These are phyloP conservation scores for Lissonota sp. DNA, from an alignment of 2,888 invertebrate species.

Conservation along the genomic window DNA sequence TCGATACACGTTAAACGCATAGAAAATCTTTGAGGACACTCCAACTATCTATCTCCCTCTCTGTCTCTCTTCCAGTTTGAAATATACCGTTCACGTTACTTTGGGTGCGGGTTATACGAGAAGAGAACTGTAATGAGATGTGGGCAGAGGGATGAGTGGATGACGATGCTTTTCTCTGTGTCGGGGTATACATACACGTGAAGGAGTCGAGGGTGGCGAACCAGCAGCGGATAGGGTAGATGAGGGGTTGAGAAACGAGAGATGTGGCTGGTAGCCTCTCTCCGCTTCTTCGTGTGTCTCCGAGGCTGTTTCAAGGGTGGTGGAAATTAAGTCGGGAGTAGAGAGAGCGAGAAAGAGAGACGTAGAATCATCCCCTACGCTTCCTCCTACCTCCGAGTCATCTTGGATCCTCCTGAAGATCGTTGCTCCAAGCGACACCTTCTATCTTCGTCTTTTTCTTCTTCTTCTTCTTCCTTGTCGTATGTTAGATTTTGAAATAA, in stretches of 20 bases:
- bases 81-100: slow-evolving; percentile 28
- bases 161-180: slow-evolving; percentile 26
- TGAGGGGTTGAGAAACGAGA: slow-evolving; percentile 23
- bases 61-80: neutral
- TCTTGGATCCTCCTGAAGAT: slow-evolving; percentile 47
- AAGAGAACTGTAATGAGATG: slow-evolving; percentile 41
- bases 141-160: slow-evolving; percentile 24
- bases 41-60: neutral
- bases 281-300: slow-evolving; percentile 51
- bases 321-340: slow-evolving; percentile 79
- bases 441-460: slow-evolving; percentile 71
- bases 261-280: slow-evolving; percentile 20
- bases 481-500: slow-evolving; percentile 81
- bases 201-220: slow-evolving; percentile 28
- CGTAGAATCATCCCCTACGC: slow-evolving; percentile 67
- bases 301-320: slow-evolving; percentile 68
- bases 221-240: slow-evolving; percentile 7
- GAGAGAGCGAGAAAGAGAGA: slow-evolving; percentile 22
- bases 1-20: slow-evolving; percentile 42
- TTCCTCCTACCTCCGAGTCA: slow-evolving; percentile 45
- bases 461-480: slow-evolving; percentile 62
- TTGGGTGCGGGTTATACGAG: slow-evolving; percentile 35
- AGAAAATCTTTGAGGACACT: slow-evolving; percentile 34
- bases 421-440: slow-evolving; percentile 78
- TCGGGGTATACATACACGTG: slow-evolving; percentile 13